These are phyloP conservation scores for Mesorhabditis belari DNA, from an alignment of 2,888 invertebrate genomes.

Conservation along the genomic window DNA sequence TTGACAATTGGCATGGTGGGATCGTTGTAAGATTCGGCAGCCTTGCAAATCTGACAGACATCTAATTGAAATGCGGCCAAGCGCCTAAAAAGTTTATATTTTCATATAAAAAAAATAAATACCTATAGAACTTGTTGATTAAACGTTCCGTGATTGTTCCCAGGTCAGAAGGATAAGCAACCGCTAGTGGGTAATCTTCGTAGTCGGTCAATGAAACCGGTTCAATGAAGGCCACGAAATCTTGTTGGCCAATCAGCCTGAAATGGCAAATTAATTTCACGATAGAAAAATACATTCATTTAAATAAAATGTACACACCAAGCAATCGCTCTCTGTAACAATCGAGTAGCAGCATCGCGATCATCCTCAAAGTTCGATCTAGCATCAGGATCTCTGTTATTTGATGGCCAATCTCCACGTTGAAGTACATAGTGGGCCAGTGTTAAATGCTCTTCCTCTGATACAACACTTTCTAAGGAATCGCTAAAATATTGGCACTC, in stretches of 20 bases:
- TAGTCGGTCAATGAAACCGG: slow-evolving; percentile 88
- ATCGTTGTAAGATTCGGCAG: slow-evolving; percentile 86
- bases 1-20: slow-evolving; percentile 79
- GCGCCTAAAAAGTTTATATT: slow-evolving; percentile 61
- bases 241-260: slow-evolving; percentile 4
- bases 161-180: slow-evolving; percentile 89
- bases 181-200: slow-evolving; percentile 77
- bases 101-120: not conserved
- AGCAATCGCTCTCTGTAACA: too few relatives aligned
- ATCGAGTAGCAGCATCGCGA: not conserved
- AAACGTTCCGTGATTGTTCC: slow-evolving; percentile 78
- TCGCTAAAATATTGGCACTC: not conserved
- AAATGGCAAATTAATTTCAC: not conserved
- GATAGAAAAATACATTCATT: too few relatives aligned
- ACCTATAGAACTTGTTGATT: slow-evolving; percentile 67
- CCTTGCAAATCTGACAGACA: slow-evolving; percentile 81
- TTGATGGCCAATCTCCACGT: slow-evolving; percentile 14
- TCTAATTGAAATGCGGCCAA: slow-evolving; percentile 85
- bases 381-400: not conserved
- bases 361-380: not conserved
- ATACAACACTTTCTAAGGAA: slow-evolving; percentile 1
- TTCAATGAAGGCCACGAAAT: slow-evolving; percentile 76
- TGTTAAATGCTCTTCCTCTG: slow-evolving; percentile 2
- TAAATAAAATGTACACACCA: too few relatives aligned
- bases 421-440: slow-evolving; percentile 1